Evolutionary conservation across 2,113 vertebrate species (phyloP), one percentile per base, ranked within the genome.

Genomic region (Tragulus kanchil): DNA sequence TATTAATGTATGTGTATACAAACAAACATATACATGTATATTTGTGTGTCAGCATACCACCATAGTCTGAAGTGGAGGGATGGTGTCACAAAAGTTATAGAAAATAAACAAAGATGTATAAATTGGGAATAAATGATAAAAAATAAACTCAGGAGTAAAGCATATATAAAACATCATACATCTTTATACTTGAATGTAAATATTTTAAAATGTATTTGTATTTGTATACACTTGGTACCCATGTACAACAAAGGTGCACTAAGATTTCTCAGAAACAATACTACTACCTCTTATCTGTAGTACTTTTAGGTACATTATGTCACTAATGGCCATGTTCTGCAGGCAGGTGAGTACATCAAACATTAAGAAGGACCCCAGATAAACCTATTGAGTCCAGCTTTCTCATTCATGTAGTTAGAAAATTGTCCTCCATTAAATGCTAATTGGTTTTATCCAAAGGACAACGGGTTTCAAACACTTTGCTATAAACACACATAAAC

Each of bases 371-470:
- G 81, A 77, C 25, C n/a, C 14, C 65, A 56, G 8, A 14, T 14
- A 88, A 11, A 8, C 77, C 65, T 93, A 2, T 25, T 75, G 28
- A 50, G 48, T 84, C 62, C 90, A 61, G 16, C 89, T 93, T 62
- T 65, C 25, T 61, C 54, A 64, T 62, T 93, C 26, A 54, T 25
- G 54, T 56, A 91, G 45, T 94, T 59, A 89, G 31, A 93, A 97
- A 92, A 58, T 59, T 83, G 5, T 59, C 79, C 85, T 14, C 28
- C 81, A 93, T 83, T 89, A 93, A 90, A 78, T 89, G 42, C 19
- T 89, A 92, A 86, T 83, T 86, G 79, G 3, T 36, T 95, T 96
- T 75, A 93, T 82, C 31, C 82, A 78, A 90, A 62, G 50, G 50
- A 73, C 13, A 59, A 31, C 42, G 2, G 73, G 50, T 69, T 84